These are phyloP conservation scores for Neopelma chrysocephalum DNA, from an alignment of 2,797 vertebrate genomes.

Conservation along the genomic window DNA sequence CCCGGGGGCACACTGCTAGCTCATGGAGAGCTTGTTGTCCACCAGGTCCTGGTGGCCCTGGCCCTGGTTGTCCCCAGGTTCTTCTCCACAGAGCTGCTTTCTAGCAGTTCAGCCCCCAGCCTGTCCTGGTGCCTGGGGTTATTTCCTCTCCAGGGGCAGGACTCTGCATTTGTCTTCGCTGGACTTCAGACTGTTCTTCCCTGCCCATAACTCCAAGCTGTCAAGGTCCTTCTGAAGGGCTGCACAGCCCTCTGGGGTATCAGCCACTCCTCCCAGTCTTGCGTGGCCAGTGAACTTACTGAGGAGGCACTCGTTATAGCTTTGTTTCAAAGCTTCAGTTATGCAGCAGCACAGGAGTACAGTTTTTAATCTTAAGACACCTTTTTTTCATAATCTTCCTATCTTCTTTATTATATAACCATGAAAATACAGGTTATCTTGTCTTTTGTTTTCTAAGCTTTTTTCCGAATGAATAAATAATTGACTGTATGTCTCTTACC, in stretches of 20 bases:
- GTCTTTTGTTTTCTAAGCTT: neutral
- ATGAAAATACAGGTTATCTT: neutral
- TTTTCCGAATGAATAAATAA: neutral
- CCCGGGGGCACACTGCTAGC: neutral
- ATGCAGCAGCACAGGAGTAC: neutral
- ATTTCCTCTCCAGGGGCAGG: neutral
- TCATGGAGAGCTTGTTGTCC: neutral
- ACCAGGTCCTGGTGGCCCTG: too few relatives aligned
- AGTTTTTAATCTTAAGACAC: neutral
- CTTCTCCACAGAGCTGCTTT: neutral
- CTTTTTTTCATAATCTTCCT: neutral
- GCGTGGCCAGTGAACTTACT: neutral
- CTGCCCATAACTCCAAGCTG: neutral
- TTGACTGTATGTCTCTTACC: neutral
- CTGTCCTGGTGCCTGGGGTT: neutral
- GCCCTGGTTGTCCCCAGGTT: too few relatives aligned
- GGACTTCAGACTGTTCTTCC: neutral
- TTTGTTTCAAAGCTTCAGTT: neutral
- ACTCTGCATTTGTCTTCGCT: neutral
- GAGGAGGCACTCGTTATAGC: neutral
- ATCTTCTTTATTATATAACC: neutral
- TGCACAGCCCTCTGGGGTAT: too few relatives aligned
- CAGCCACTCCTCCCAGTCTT: accelerated
- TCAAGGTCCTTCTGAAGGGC: neutral
- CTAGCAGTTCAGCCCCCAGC: neutral